These are phyloP conservation scores for Anoplophora glabripennis DNA, from an alignment of 1,140 invertebrate genomes.

Conservation along the genomic window DNA sequence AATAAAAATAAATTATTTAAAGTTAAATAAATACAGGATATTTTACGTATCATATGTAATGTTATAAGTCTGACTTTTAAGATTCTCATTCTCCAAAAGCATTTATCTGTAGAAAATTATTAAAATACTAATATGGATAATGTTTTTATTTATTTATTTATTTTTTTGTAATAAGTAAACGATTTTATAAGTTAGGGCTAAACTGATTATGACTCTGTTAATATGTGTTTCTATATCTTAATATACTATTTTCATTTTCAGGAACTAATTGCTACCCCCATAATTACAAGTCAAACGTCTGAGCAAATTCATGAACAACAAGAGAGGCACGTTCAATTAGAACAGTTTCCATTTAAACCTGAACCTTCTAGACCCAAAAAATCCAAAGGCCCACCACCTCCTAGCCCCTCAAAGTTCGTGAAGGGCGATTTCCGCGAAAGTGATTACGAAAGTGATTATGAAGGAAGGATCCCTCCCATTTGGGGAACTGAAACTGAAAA, in stretches of 20 bases:
- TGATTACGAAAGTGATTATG: conserved; percentile 74
- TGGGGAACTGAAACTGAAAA: conserved; percentile 60
- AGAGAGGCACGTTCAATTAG: conserved; percentile 47
- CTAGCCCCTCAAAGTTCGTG: conserved; percentile 64
- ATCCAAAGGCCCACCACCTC: conserved; percentile 49
- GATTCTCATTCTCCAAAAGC: too few species aligned
- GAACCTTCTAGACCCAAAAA: conserved; percentile 45
- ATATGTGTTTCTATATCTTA: neutral
- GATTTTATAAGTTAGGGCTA: neutral
- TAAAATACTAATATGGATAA: neutral
- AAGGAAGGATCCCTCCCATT: conserved; percentile 59
- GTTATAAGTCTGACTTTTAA: too few species aligned
- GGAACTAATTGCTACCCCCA: conserved; percentile 49
- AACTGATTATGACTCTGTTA: neutral
- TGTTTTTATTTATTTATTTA: neutral
- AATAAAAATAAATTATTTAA: too few species aligned
- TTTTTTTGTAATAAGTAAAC: conserved; percentile 3
- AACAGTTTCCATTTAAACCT: conserved; percentile 53
- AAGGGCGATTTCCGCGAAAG: conserved; percentile 68
- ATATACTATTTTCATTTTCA: conserved; percentile 35
- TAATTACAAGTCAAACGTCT: conserved; percentile 46
- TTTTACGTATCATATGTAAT: too few species aligned
- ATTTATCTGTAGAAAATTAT: too few species aligned
- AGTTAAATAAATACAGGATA: too few species aligned
- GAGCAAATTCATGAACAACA: conserved; percentile 37